A percentile compares a stretch with the other conserved stretches of the same genome.
Evolutionary conservation across 2,888 invertebrate species (phyloP).

Genomic region (Thymelicus lineola): DNA sequence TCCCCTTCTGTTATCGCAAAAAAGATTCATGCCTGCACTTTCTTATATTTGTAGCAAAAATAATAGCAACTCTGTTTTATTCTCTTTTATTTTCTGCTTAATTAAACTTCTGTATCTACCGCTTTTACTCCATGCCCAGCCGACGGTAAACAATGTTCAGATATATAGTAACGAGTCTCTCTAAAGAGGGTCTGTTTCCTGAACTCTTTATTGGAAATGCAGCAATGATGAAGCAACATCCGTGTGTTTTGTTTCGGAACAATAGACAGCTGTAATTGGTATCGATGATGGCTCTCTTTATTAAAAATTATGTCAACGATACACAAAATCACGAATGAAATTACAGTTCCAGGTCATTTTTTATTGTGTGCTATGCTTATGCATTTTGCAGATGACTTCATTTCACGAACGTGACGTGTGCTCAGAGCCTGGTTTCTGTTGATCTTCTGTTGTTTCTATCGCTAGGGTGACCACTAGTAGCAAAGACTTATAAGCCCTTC

Average conservation of each 20-base stretch:
- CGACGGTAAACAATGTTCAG: constrained; percentile 29
- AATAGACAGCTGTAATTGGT: constrained; percentile 23
- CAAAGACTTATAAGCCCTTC: too few species aligned
- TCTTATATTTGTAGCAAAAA: too few species aligned
- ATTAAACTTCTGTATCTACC: not conserved
- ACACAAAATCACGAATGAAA: not conserved
- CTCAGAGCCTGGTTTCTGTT: too few species aligned
- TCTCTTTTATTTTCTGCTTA: not conserved
- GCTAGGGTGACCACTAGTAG: too few species aligned
- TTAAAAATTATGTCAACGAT: constrained; percentile 3
- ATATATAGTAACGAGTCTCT: constrained; percentile 28
- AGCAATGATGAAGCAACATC: constrained; percentile 26
- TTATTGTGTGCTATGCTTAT: not conserved
- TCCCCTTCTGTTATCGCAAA: too few species aligned
- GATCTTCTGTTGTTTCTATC: too few species aligned
- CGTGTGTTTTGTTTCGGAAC: constrained; percentile 30
- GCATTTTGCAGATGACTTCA: not conserved
- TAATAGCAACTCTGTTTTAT: too few species aligned
- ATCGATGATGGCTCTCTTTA: not conserved
- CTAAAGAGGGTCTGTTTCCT: constrained; percentile 33
- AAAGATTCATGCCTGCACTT: too few species aligned
- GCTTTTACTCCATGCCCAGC: not conserved
- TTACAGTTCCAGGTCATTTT: not conserved
- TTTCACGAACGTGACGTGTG: not conserved
- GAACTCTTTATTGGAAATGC: constrained; percentile 38